These are phyloP conservation scores for Eubasilissa regina DNA, from an alignment of 1,140 invertebrate genomes.

Conservation along the genomic window DNA sequence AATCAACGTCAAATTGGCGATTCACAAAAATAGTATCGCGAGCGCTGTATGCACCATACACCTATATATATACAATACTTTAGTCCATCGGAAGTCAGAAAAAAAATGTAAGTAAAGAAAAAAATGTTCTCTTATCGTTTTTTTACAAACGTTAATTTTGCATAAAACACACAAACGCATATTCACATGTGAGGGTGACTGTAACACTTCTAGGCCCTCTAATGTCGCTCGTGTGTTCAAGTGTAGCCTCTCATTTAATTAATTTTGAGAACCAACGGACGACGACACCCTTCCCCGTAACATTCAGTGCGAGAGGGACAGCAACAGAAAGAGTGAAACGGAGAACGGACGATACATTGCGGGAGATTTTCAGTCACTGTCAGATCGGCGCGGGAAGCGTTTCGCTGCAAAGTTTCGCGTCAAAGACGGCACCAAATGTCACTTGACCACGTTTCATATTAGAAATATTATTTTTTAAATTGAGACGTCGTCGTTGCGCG, in stretches of 20 bases:
- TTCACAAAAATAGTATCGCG: too few species aligned
- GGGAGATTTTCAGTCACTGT: conserved; percentile 28
- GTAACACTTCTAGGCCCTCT: too few species aligned
- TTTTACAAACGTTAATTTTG: too few species aligned
- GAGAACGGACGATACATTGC: conserved; percentile 3
- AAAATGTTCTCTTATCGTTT: too few species aligned
- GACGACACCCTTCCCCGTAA: conserved; percentile 5
- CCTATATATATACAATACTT: too few species aligned
- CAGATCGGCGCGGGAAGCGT: conserved; percentile 8
- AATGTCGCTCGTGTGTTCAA: neutral
- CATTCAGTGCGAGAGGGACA: conserved; percentile 2
- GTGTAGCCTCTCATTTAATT: neutral
- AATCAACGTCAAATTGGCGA: too few species aligned
- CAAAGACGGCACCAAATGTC: conserved; percentile 3
- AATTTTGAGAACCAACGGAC: neutral
- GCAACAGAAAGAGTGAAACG: conserved; percentile 1
- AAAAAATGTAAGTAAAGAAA: too few species aligned
- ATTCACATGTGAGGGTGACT: too few species aligned
- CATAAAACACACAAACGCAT: too few species aligned
- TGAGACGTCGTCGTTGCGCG: neutral
- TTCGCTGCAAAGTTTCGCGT: neutral
- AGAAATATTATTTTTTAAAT: conserved; percentile 3
- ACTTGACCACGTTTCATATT: conserved; percentile 1
- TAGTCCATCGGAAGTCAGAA: too few species aligned
- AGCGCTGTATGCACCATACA: too few species aligned